Base-by-base conservation (phyloP, 2,113 vertebrate genomes). In the Telmatochromis sp. region DNA sequence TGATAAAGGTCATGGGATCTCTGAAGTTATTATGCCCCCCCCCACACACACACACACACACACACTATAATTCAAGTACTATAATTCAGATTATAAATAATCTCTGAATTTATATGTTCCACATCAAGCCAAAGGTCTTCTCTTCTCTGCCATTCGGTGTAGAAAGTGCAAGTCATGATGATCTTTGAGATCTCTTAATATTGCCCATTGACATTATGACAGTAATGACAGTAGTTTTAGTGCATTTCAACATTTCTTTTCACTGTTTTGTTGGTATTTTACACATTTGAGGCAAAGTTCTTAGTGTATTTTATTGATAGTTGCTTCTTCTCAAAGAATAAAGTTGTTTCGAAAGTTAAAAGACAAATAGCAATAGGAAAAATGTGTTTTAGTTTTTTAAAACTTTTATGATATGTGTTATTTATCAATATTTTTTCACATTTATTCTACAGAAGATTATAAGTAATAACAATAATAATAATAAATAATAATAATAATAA, bases 1-100 rank as follows among this genome's bases (percentile, higher is more conserved):
- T 70, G 28, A 91, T 88, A 91, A 87, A 91, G 82, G 87, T 68
- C 88, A 60, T 9, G 35, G 17, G 55, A 86, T 85, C 54, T 51
- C 10, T 57, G 6, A 65, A n/a, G 80, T 85, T 58, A 86, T 81
- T 78, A 65, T 49, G 37, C 1, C 13, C 15, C 7, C 5, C 14
- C 7, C 31, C 4, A 3, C 23, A 1, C 23, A 23, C 23, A 23
- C 23, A 23, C 23, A 23, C 23, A 23, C 23, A 23, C 23, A 23
- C 23, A 23, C 23, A 23, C 70, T 49, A 75, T 49, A 49, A 4
- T 75, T 81, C 15, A 82, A 21, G 28, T 49, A 10, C 40, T 65
- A 7, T 57, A 73, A 45, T 58, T 89, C 51, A 63, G 47, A 65
- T 47, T 47, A 42, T 45, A 19, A 42, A 54, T 47, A 83, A 80